Evolutionary conservation across 2,888 invertebrate genomes (phyloP), one percentile per base, ranked within the genome.

Genomic region (Acrobasis suavella): DNA sequence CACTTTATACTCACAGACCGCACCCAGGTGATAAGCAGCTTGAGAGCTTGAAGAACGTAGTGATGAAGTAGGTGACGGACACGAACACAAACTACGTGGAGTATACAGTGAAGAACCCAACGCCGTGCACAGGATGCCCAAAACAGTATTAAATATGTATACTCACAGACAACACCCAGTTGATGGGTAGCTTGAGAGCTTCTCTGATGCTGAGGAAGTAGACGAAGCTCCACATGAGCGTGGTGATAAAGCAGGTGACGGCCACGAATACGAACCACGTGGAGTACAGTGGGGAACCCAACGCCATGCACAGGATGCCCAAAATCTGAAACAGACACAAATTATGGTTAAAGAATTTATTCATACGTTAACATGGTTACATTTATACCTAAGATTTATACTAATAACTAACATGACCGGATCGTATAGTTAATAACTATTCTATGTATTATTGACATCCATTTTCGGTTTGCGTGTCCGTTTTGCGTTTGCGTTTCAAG

Each of bases 41-140:
- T 95, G 50, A 97, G 92, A 1, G 95, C 96, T 77, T 97, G 97
- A 97, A 90, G 60, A 97, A 89, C 0, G 96, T 97, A 58, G 95
- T 94, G 77, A 97, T 96, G 90, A 98, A 98, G 68, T 96, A 95
- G 67, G 95, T 93, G 67, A 96, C 96, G 16, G 95, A 96, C 60
- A 97, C 97, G 81, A 97, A 97, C 65, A 97, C 94, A 92, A 97
- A 98, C 94, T 96, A 97, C 71, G 96, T 94, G 12, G 96, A 95
- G 59, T 85, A 87, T n/a, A n/a, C 71, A 83, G 87, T 8, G 97
- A 96, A 2, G 97, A 95, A 2, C 95, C 96, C 69, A 96, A 93
- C 14, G 96, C 93, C 96, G 98, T 12, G 17, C 46, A 14, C 16
- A 16, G 15, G 3, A 50, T 49, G 16, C 9, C 2, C 2, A 49